A percentile compares a stretch with the other conserved stretches of the same genome.
These are phyloP conservation scores for Ptychodera flava DNA, from an alignment of 35 echinoderm and acorn worm genomes.

Conservation along the genomic window DNA sequence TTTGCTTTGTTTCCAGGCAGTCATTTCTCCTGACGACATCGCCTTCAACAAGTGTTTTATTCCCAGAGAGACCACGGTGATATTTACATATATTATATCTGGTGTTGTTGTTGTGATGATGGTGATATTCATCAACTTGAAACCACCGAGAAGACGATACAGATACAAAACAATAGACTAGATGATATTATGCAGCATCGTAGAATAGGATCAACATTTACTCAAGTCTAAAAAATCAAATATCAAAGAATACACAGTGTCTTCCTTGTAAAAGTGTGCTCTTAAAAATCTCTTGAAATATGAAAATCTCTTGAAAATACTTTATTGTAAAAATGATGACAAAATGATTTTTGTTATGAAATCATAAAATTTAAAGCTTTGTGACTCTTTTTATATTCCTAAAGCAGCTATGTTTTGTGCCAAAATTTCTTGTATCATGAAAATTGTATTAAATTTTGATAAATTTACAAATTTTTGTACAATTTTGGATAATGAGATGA, in stretches of 20 bases:
- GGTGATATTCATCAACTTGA: conserved; percentile 5
- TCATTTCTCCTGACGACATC: conserved; percentile 35
- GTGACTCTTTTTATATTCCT: no score
- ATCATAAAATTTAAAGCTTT: no score
- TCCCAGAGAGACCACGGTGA: conserved; percentile 69
- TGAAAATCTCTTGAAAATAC: no score
- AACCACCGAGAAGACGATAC: not conserved
- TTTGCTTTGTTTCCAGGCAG: conserved; percentile 30
- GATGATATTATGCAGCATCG: not conserved
- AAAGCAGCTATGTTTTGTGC: no score
- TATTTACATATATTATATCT: conserved; percentile 40
- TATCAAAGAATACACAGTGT: not conserved
- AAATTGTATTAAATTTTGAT: no score
- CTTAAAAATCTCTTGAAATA: no score
- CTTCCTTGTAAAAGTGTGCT: not conserved
- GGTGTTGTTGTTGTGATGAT: conserved; percentile 29
- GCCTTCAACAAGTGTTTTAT: conserved; percentile 83
- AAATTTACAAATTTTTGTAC: no score
- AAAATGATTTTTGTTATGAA: no score
- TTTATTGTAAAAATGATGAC: no score
- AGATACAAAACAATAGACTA: not conserved
- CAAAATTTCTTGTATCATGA: no score
- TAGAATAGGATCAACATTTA: not conserved
- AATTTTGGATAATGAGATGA: no score
- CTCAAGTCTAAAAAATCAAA: not conserved